Evolutionary conservation across 2,888 invertebrate genomes (phyloP), one percentile per base, ranked within the genome.

Genomic region (Drosophila tripunctata): DNA sequence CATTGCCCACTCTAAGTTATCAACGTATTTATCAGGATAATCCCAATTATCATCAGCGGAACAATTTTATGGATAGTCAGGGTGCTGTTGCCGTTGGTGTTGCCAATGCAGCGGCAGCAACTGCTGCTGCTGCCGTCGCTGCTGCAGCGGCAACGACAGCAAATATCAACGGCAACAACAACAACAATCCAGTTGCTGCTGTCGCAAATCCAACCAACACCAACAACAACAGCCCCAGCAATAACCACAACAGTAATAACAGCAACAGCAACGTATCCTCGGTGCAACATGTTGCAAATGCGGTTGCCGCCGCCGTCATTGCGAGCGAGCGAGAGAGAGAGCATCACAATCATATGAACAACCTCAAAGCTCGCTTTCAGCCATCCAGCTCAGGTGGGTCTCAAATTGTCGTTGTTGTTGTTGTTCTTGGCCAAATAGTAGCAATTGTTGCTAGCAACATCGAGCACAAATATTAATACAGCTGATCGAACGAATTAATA

Each of bases 1-100:
- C 88, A 30, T 76, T 91, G 73, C 91, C 91, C 15, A 89, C 89
- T 27, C 62, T 91, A 12, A 86, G 88, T 36, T 91, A 91, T 61
- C 91, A 90, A 66, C 88, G 91, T 14, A 85, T 91, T 58, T 91
- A 91, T 74, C 89, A 82, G 72, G 90, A 90, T 47, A 90, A 85
- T 67, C 66, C 83, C 41, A 89, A 88, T 24, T 91, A 91, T 67
- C 90, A 90, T 67, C 90, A 90, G 57, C 91, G 90, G 41, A 88
- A 81, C 65, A 76, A 36, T 41, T 91, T 89, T 57, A 88, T 89
- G 75, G 81, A 87, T 4, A 58, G 60, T 6, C 67, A 70, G 15
- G 62, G 40, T 2, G 44, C 71, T 15, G 72, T 66, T 50, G 76
- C 71, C 27, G 64, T 72, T 41, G 55, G 68, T 2, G 65, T 74